Evolutionary conservation across 2,888 invertebrate genomes (phyloP), one percentile per base, ranked within the genome.

Genomic region (Patella pellucida): DNA sequence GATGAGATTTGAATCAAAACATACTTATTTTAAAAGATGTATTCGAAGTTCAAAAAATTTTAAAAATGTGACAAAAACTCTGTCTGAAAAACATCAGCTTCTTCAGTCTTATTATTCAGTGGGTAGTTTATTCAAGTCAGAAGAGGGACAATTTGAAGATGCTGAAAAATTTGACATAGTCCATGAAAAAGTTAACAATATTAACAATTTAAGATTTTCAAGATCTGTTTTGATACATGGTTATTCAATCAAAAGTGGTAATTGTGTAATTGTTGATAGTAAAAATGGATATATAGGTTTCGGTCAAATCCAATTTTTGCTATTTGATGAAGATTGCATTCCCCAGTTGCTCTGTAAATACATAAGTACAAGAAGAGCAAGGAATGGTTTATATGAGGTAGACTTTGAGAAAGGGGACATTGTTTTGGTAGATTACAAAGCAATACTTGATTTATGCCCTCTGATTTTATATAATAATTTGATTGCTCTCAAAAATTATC

Each of bases 1-100:
- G n/a, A 23, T 72, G 72, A 12, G 72, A 27, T 72, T 72, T 27
- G 72, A 72, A 31, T 62, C 62, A 27, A 72, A 72, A 41, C 72
- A 72, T 41, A 56, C 31, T 31, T 62, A 62, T 54, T 72, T 72
- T 62, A 72, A 72, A 41, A 56, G 52, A 31, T 72, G 72, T 41
- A 52, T 52, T 7, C 27, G 72, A 56, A 27, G 56, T 27, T 31
- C 51, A 23, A 52, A 72, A 56, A 56, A 56, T 52, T 72, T 72
- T 62, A n/a, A 31, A 23, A 72, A 72, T 52, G 52, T 72, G 9
- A 56, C 72, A 16, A 67, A 56, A 62, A 72, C 67, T 9, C 31
- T 72, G 67, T 72, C 72, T 56, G 27, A 72, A 14, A 72, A n/a
- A n/a, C n/a, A n/a, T n/a, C n/a, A n/a, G n/a, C n/a, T n/a, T n/a